Conservation (phyloP, 2,888 invertebrate species). For the Peribatodes rhomboidaria region DNA sequence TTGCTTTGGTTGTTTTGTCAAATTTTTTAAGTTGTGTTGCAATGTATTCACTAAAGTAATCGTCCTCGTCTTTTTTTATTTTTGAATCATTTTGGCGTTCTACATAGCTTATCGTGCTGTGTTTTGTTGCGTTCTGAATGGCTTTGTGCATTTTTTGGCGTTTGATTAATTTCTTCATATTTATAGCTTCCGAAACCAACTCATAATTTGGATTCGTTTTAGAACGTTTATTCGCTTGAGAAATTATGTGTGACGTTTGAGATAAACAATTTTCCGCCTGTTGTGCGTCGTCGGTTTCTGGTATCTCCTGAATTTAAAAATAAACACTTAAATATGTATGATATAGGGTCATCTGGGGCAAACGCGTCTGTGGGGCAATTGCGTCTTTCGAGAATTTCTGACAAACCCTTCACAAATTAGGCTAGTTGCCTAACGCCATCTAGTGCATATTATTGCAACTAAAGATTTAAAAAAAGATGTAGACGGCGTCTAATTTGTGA, state of each 20-base stretch:
- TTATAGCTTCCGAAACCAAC: conserved; percentile 32
- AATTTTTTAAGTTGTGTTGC: conserved; percentile 30
- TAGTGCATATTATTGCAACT: too few relatives aligned
- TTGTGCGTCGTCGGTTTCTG: conserved; percentile 33
- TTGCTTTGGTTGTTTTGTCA: conserved; percentile 32
- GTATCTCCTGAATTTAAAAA: conserved; percentile 36
- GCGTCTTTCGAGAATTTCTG: too few relatives aligned
- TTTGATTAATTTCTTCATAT: conserved; percentile 25
- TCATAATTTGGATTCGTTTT: conserved; percentile 36
- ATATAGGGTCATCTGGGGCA: too few relatives aligned
- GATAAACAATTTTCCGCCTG: conserved; percentile 29
- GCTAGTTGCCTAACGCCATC: too few relatives aligned
- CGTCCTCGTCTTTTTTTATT: conserved; percentile 24
- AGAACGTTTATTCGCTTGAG: conserved; percentile 32
- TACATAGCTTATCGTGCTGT: too few relatives aligned
- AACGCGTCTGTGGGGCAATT: too few relatives aligned
- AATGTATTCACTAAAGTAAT: conserved; percentile 34
- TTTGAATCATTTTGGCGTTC: too few relatives aligned
- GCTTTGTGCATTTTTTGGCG: conserved; percentile 22
- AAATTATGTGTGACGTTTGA: conserved; percentile 22
- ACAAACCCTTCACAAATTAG: too few relatives aligned
- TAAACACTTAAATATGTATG: too few relatives aligned
- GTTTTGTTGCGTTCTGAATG: too few relatives aligned
- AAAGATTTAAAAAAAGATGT: too few relatives aligned
- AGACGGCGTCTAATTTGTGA: too few relatives aligned